Base-by-base conservation (phyloP, 1,140 invertebrate species). In the Papilio xuthus region DNA sequence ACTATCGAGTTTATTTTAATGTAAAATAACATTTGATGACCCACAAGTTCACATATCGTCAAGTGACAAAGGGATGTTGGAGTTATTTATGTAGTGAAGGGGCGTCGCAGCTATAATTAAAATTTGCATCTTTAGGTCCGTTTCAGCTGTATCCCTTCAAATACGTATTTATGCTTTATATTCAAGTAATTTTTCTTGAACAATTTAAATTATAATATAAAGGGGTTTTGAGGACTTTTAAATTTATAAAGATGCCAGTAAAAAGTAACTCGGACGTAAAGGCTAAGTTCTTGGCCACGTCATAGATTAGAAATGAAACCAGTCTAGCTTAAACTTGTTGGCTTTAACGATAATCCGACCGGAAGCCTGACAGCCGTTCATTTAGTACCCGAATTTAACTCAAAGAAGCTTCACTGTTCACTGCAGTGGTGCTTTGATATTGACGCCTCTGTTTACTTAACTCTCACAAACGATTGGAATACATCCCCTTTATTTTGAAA, bases 121-220 rank as follows among this genome's bases (percentile, higher is more conserved):
- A 67, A 67, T 67, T 67, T 67, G 60, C 60, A 67, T 67, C 12
- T 67, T 67, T 67, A 60, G 26, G 60, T 63, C 60, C 26, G 26
- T 32, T 67, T 20, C 12, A 15, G 13, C 4, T 67, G 60, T 67
- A 28, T 32, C 20, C 26, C 12, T 67, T 28, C 13, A 32, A 7
- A 28, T 13, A 26, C 28, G 26, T 32, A 15, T 67, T 63, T 23
- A 20, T 20, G 56, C 12, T 63, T 13, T 28, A 63, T 6, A 28
- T 63, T 32, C 26, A 13, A 63, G 12, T 63, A 63, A 3, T 10
- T 63, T 28, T 28, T 15, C 13, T 8, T 15, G 6, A 15, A 26
- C 2, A 20, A 56, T 56, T 15, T 3, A 37, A 37, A 37, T 37
- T 37, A 1, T 37, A 3, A 37, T 7, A 37, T 37, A 37, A 37